phyloP scores from a whole-genome alignment of 64 coral and sea anemone genomes.

The Platygyra sinensis region DNA sequence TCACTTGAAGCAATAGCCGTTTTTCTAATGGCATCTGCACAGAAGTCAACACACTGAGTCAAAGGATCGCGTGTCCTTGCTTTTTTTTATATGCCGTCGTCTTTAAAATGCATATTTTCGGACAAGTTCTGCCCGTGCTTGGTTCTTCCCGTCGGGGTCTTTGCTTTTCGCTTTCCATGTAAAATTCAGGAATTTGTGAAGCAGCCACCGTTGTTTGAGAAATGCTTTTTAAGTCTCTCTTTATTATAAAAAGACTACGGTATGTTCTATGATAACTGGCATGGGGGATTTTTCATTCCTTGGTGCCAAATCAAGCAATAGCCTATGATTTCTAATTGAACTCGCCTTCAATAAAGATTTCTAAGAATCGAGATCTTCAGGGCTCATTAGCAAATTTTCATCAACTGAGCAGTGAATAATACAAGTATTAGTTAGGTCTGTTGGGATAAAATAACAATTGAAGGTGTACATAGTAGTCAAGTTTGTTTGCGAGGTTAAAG shows the following conservation, averaged over 20 bases:
- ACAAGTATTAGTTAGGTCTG: neutral
- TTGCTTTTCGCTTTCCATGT: neutral
- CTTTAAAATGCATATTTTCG: conserved; percentile 31
- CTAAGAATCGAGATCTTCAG: conserved; percentile 51
- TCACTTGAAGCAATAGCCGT: neutral
- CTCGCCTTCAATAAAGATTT: neutral
- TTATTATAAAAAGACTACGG: conserved; percentile 50
- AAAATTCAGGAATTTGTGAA: neutral
- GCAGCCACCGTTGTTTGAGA: neutral
- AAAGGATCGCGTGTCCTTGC: neutral
- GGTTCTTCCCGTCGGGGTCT: neutral
- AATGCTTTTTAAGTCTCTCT: conserved; percentile 33
- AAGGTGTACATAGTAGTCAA: too few relatives aligned
- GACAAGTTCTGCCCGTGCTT: conserved; percentile 6
- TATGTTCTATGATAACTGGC: conserved; percentile 23
- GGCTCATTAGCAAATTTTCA: conserved; percentile 5
- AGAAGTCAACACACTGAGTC: too few relatives aligned
- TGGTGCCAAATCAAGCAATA: too few relatives aligned
- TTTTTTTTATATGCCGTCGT: conserved; percentile 24
- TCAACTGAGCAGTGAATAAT: conserved; percentile 14
- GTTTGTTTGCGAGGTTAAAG: too few relatives aligned
- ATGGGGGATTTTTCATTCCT: too few relatives aligned
- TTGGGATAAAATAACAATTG: neutral
- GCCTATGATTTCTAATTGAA: conserved; percentile 11
- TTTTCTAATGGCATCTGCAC: too few relatives aligned